Evolutionary conservation across 2,888 invertebrate genomes (phyloP).

Genomic region (Brachyptera risi): DNA sequence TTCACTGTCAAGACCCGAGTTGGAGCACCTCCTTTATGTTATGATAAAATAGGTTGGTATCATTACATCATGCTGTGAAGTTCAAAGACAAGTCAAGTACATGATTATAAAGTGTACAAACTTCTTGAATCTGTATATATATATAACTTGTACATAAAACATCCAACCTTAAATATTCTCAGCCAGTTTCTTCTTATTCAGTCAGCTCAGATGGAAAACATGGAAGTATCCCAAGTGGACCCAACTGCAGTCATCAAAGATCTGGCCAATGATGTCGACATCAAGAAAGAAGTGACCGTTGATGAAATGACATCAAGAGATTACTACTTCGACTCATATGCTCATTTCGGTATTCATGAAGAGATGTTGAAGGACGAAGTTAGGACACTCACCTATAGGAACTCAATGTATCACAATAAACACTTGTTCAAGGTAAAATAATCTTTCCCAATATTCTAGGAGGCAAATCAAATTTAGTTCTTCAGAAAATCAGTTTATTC

Average conservation of each 20-base stretch:
- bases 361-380: slow-evolving; percentile 99
- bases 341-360: slow-evolving; percentile 99
- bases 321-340: slow-evolving; percentile 99
- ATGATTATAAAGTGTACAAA: too few species aligned
- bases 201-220: slow-evolving; percentile 48
- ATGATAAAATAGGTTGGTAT: too few species aligned
- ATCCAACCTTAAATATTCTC: too few species aligned
- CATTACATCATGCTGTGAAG: too few species aligned
- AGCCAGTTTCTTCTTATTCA: slow-evolving; percentile 22
- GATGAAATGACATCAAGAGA: slow-evolving; percentile 99
- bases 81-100: too few species aligned
- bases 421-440: slow-evolving; percentile 76
- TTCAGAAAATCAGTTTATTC: too few species aligned
- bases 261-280: slow-evolving; percentile 32
- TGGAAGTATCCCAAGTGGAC: slow-evolving; percentile 48
- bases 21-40: too few species aligned
- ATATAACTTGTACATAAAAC: too few species aligned
- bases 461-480: neutral
- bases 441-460: too few species aligned
- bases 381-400: slow-evolving; percentile 94
- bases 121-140: too few species aligned
- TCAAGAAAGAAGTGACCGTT: slow-evolving; percentile 56
- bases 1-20: too few species aligned
- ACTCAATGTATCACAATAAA: slow-evolving; percentile 99
- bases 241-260: slow-evolving; percentile 30